These are phyloP conservation scores for Chloroceryle aenea DNA, from an alignment of 2,113 vertebrate species.

Conservation along the genomic window DNA sequence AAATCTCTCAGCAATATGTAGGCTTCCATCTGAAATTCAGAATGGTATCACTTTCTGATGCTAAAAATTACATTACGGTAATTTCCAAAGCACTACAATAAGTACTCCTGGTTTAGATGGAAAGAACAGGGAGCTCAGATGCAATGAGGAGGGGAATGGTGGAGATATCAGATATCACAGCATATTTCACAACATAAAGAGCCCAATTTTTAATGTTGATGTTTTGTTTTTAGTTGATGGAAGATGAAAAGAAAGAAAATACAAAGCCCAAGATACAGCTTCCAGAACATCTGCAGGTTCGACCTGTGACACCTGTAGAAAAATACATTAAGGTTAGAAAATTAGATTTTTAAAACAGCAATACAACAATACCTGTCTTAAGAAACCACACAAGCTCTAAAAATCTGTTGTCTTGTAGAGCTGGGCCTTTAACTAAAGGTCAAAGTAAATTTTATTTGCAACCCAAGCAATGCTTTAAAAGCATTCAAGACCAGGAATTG, in stretches of 20 bases:
- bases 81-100: slow-evolving; percentile 1
- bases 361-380: neutral
- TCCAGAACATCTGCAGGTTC: slow-evolving; percentile 73
- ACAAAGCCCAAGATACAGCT: slow-evolving; percentile 65
- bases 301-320: slow-evolving; percentile 76
- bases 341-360: neutral
- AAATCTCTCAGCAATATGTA: neutral
- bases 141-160: neutral
- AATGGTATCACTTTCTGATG: neutral
- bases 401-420: neutral
- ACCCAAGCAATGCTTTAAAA: neutral
- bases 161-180: neutral
- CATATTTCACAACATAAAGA: neutral
- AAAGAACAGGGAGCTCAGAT: neutral
- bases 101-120: neutral
- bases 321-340: slow-evolving; percentile 79
- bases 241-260: slow-evolving; percentile 36
- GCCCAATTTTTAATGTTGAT: neutral
- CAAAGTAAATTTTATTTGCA: slow-evolving; percentile 16
- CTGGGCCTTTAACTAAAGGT: slow-evolving; percentile 24
- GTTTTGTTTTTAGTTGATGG: slow-evolving; percentile 66
- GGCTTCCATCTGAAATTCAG: neutral
- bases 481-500: neutral
- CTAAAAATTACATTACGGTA: neutral
- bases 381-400: neutral